Evolutionary conservation across 2,113 vertebrate species (phyloP), one percentile per base, ranked within the genome.

Genomic region (Sarotherodon lohbergeri): DNA sequence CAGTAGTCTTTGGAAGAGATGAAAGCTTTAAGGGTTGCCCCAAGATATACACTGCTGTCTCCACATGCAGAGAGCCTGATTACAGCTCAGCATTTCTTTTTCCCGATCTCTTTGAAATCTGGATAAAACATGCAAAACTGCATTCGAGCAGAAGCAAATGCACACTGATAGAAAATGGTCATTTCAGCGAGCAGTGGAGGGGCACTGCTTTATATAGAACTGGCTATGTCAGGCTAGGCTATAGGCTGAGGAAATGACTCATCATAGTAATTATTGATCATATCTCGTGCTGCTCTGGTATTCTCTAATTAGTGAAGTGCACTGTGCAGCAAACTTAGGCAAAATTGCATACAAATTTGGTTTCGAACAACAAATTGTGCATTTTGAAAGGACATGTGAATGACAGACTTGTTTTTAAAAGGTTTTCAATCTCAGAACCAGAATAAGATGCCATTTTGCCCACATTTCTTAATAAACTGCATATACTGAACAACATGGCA

Each of bases 191-290:
- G 88, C 39, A 89, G 83, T 86, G 86, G 48, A 71, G 54, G 46
- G 57, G 6, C 41, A 55, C 79, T n/a, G 86, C 80, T 88, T 91
- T 80, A 73, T 86, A 89, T 84, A 84, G 61, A 83, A 32, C 84
- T 79, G 17, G 43, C 83, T 87, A 80, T 87, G 88, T 34, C 54
- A 83, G 83, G 81, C 81, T 57, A 79, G 79, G 82, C 84, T 90
- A 80, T 81, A 91, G 80, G 90, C 87, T 41, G 59, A 85, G 84
- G 82, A 91, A 90, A 71, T 94, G 83, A 94, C 84, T 93, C 78
- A 89, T 83, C 66, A 78, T 54, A 81, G 81, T 66, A 82, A 89
- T 89, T 83, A 86, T 76, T 83, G 82, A 85, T 91, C 55, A 54
- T 88, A 91, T 88, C 83, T 79, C 56, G 36, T 71, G 50, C 68